A percentile compares a stretch with the other conserved stretches of the same genome.
phyloP scores from a whole-genome alignment of 2,888 invertebrate genomes.

The Seira sanloemensis region DNA sequence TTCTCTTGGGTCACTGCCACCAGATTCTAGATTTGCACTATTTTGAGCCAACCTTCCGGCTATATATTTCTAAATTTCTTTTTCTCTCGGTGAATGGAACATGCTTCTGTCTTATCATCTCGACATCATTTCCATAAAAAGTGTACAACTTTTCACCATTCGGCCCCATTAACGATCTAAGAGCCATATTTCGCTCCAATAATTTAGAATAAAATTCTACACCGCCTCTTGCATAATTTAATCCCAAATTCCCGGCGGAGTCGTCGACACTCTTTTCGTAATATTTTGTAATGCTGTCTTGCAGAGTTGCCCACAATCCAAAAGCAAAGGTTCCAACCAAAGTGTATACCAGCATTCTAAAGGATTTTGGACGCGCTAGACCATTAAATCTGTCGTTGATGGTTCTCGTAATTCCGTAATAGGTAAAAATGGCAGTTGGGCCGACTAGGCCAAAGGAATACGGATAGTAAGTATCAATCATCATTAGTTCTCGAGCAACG shows the following conservation, averaged over 20 bases:
- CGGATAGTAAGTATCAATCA: slow-evolving; percentile 80
- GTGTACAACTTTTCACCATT: slow-evolving; percentile 81
- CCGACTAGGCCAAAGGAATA: slow-evolving; percentile 80
- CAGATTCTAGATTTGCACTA: background rate
- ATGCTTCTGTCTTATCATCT: slow-evolving; percentile 81
- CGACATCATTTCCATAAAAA: slow-evolving; percentile 82
- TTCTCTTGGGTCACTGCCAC: background rate
- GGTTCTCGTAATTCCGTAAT: slow-evolving; percentile 78
- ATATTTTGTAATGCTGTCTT: slow-evolving; percentile 81
- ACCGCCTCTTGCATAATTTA: slow-evolving; percentile 84
- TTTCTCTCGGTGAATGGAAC: slow-evolving; percentile 82
- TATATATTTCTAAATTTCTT: slow-evolving; percentile 80
- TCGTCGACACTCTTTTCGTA: slow-evolving; percentile 82
- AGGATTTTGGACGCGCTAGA: slow-evolving; percentile 78
- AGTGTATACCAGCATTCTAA: slow-evolving; percentile 79
- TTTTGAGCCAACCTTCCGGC: slow-evolving; percentile 75
- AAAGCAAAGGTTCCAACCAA: slow-evolving; percentile 79
- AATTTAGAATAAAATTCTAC: slow-evolving; percentile 85
- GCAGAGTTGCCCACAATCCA: slow-evolving; percentile 81
- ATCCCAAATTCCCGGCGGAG: slow-evolving; percentile 79
- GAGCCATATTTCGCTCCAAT: slow-evolving; percentile 84
- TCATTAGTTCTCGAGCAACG: slow-evolving; percentile 85
- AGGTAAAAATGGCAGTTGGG: slow-evolving; percentile 77
- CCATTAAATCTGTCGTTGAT: slow-evolving; percentile 80
- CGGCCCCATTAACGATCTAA: slow-evolving; percentile 82